A percentile compares a stretch with the other conserved stretches of the same genome.
Conservation (phyloP, 2,797 vertebrate species). For the Chaetophractus vellerosus region DNA sequence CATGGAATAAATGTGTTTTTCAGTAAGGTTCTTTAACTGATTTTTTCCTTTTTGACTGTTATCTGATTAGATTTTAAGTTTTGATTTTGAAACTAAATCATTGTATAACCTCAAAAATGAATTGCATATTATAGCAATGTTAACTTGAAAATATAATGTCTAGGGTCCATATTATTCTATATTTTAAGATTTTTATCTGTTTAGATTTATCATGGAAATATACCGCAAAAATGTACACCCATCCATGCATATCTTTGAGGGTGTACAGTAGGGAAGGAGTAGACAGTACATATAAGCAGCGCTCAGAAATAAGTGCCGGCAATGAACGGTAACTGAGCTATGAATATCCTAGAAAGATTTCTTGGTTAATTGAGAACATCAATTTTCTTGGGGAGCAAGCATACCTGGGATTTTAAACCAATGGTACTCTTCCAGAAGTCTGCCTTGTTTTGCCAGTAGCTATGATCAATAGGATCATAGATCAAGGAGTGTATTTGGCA, state of each 20-base stretch:
- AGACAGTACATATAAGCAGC: not conserved
- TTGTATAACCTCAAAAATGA: constrained; percentile 56
- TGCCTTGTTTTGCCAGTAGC: not conserved
- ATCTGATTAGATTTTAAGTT: constrained; percentile 67
- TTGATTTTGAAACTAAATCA: constrained; percentile 58
- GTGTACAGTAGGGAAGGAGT: not conserved
- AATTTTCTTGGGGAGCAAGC: not conserved
- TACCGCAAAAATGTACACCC: not conserved
- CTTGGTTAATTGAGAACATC: not conserved
- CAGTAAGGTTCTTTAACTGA: constrained; percentile 1
- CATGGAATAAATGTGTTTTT: constrained; percentile 64
- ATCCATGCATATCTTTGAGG: not conserved
- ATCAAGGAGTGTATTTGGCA: not conserved
- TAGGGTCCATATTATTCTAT: not conserved
- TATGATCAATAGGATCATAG: not conserved
- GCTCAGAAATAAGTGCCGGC: not conserved
- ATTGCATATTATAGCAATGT: not conserved
- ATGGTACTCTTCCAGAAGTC: not conserved
- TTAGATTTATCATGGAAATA: not conserved
- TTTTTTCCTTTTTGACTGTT: constrained; percentile 6
- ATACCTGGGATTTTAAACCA: not conserved
- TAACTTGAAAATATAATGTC: constrained; percentile 15
- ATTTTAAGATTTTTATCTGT: not conserved
- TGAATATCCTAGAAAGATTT: not conserved
- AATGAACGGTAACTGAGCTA: not conserved